Percentiles rank a stretch among this genome's conserved stretches.
Evolutionary conservation across 1,140 invertebrate genomes (phyloP).

Genomic region (Branchinecta lynchi): DNA sequence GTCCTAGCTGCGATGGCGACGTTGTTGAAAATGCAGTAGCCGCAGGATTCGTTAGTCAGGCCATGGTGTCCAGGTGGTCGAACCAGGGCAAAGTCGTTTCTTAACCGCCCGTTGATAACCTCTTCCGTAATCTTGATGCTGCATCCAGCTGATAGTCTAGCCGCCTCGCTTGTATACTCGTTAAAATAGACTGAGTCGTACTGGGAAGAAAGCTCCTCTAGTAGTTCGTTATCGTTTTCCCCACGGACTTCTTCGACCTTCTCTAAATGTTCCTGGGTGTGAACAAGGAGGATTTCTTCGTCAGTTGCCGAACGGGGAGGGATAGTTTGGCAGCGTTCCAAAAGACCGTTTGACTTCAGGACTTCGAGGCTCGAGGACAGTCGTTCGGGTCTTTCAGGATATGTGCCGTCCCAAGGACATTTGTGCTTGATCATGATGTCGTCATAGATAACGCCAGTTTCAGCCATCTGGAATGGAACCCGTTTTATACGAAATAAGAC

Average conservation of each 20-base stretch:
- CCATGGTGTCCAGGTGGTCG: constrained; percentile 29
- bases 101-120: constrained; percentile 27
- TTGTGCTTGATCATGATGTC: neutral
- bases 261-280: neutral
- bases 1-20: constrained; percentile 29
- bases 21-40: constrained; percentile 30
- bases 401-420: neutral
- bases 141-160: constrained; percentile 27
- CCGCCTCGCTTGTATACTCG: constrained; percentile 24
- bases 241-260: constrained; percentile 16
- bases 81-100: constrained; percentile 30
- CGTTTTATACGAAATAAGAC: no score
- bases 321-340: neutral
- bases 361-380: neutral
- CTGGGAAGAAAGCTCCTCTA: constrained; percentile 21
- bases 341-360: neutral
- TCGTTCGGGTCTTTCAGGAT: neutral
- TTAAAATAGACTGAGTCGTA: constrained; percentile 25
- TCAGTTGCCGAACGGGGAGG: neutral
- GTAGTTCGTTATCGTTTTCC: constrained; percentile 19
- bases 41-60: constrained; percentile 21
- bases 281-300: neutral
- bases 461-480: neutral
- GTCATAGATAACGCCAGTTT: constrained; percentile 1
- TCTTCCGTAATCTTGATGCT: constrained; percentile 31